Conservation (phyloP, 2,888 invertebrate genomes). For the Drosophila peninsularis region DNA sequence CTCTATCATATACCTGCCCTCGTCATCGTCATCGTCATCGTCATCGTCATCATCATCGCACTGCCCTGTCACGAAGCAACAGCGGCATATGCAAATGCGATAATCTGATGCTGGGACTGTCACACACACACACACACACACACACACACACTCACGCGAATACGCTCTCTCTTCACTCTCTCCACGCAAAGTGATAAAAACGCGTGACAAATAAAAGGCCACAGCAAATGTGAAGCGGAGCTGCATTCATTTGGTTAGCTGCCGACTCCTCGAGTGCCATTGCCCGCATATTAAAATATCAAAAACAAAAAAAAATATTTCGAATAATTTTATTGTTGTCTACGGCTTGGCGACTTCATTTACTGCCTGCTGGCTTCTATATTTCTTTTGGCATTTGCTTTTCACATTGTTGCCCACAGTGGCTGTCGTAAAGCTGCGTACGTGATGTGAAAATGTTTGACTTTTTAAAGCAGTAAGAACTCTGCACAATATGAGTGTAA, state of each 20-base stretch:
- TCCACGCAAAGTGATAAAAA: slow-evolving; percentile 80
- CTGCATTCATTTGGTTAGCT: slow-evolving; percentile 67
- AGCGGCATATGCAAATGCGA: slow-evolving; percentile 78
- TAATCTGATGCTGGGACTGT: slow-evolving; percentile 72
- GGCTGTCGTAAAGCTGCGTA: slow-evolving; percentile 68
- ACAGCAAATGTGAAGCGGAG: slow-evolving; percentile 46
- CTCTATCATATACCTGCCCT: slow-evolving; percentile 26
- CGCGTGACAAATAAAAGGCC: slow-evolving; percentile 81
- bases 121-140: slow-evolving; percentile 27
- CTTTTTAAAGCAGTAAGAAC: slow-evolving; percentile 37
- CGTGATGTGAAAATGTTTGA: slow-evolving; percentile 50
- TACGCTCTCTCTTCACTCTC: slow-evolving; percentile 11
- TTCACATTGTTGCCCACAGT: slow-evolving; percentile 71
- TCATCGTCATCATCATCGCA: slow-evolving; percentile 50
- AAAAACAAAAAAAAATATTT: slow-evolving; percentile 33
- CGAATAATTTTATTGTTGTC: slow-evolving; percentile 76
- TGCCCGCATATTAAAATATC: slow-evolving; percentile 72
- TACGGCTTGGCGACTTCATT: slow-evolving; percentile 57
- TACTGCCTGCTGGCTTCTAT: slow-evolving; percentile 33
- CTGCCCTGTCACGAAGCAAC: slow-evolving; percentile 59
- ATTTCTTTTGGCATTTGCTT: slow-evolving; percentile 9
- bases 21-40: slow-evolving; percentile 40
- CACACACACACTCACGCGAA: slow-evolving; percentile 9
- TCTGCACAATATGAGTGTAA: slow-evolving; percentile 36
- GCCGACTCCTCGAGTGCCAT: slow-evolving; percentile 24